Conservation (phyloP, 2,113 vertebrate genomes). For the Pygoscelis antarcticus region DNA sequence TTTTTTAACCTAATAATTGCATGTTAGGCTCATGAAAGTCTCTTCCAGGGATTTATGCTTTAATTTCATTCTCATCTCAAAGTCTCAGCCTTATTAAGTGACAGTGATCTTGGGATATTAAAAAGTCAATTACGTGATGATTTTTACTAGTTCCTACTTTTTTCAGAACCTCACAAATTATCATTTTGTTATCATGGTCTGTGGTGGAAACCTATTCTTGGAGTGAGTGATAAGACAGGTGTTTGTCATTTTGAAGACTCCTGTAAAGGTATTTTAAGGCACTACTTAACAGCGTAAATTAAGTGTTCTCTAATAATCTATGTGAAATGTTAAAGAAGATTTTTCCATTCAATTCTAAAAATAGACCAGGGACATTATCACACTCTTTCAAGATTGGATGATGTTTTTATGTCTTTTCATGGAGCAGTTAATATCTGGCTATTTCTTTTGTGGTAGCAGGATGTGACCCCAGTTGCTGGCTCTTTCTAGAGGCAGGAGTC, state of each 20-base stretch:
- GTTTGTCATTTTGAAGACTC: constrained; percentile 59
- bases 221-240: constrained; percentile 54
- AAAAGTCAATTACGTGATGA: constrained; percentile 48
- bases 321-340: background rate
- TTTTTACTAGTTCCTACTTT: constrained; percentile 38
- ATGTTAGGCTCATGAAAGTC: background rate
- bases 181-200: constrained; percentile 40
- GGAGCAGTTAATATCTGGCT: background rate
- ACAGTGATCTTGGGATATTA: background rate
- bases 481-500: background rate
- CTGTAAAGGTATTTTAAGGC: constrained; percentile 20
- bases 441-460: background rate
- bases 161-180: constrained; percentile 47
- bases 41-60: constrained; percentile 37
- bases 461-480: background rate
- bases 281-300: constrained; percentile 21
- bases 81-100: background rate
- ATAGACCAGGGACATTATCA: background rate
- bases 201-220: constrained; percentile 29
- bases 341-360: constrained; percentile 17
- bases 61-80: constrained; percentile 12
- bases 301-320: constrained; percentile 5
- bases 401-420: background rate
- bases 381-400: background rate
- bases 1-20: background rate